phyloP scores from a whole-genome alignment of 1,140 invertebrate genomes.

The Diabrotica undecimpunctata region DNA sequence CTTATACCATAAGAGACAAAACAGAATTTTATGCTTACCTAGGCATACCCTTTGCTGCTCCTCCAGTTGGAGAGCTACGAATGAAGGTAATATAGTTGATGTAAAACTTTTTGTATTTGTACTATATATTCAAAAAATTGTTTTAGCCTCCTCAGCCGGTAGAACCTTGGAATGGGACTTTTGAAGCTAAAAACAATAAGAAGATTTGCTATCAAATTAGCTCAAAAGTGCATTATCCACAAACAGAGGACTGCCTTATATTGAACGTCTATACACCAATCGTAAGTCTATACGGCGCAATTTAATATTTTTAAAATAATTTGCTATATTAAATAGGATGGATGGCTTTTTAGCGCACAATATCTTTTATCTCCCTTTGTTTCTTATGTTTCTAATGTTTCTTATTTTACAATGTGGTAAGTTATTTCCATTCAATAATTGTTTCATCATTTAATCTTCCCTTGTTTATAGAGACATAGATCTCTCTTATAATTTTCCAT shows the following conservation, averaged over 20 bases:
- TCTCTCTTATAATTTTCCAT: too few species aligned
- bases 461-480: too few species aligned
- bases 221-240: constrained; percentile 7
- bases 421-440: too few species aligned
- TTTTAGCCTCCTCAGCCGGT: constrained; percentile 13
- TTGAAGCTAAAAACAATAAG: constrained; percentile 20
- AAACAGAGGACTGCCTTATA: constrained; percentile 26
- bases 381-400: too few species aligned
- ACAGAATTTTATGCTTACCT: constrained; percentile 17
- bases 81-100: constrained; percentile 15
- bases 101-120: background rate
- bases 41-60: constrained; percentile 21
- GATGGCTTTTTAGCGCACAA: too few species aligned
- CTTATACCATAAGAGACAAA: constrained; percentile 16
- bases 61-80: constrained; percentile 17
- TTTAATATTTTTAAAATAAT: too few species aligned
- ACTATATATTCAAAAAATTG: background rate
- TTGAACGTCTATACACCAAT: constrained; percentile 22
- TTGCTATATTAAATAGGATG: too few species aligned
- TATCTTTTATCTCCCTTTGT: too few species aligned
- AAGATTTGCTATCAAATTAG: constrained; percentile 23
- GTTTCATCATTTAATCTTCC: too few species aligned
- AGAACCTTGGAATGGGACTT: constrained; percentile 17
- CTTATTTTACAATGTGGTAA: too few species aligned
- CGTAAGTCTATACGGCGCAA: constrained; percentile 16